Percentiles rank a stretch among this genome's conserved stretches.
Evolutionary conservation across 2,797 vertebrate species (phyloP).

Genomic region (Sebastes hubbsi): DNA sequence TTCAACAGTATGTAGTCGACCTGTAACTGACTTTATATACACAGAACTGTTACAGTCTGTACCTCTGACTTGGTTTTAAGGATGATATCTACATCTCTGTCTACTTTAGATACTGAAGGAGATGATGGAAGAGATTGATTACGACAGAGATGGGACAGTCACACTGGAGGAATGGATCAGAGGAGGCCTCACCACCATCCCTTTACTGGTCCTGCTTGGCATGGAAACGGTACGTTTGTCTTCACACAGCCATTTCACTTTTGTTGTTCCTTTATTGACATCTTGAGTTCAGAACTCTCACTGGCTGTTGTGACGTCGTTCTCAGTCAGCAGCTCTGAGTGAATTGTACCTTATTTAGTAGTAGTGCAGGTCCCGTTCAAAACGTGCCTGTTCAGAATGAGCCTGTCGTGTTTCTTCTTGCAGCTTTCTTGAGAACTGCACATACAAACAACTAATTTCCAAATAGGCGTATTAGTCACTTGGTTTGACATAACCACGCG

Average conservation of each 20-base stretch:
- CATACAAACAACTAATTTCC: too few relatives aligned
- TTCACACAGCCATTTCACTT: background rate
- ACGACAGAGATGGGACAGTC: slow-evolving; percentile 89
- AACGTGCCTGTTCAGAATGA: too few relatives aligned
- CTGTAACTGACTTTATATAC: background rate
- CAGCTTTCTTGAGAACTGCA: too few relatives aligned
- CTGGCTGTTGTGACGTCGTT: background rate
- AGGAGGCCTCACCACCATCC: slow-evolving; percentile 95
- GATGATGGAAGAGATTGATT: slow-evolving; percentile 96
- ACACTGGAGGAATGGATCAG: slow-evolving; percentile 95
- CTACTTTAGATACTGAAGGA: slow-evolving; percentile 89
- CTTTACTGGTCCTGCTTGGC: slow-evolving; percentile 91
- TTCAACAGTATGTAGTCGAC: background rate
- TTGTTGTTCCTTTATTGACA: background rate
- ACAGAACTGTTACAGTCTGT: background rate
- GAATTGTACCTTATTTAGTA: background rate
- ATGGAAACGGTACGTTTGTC: slow-evolving; percentile 89
- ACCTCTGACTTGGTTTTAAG: background rate
- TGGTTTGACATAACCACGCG: too few relatives aligned
- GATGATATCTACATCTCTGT: background rate
- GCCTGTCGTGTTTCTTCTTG: too few relatives aligned
- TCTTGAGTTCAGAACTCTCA: background rate
- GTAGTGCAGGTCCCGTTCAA: too few relatives aligned
- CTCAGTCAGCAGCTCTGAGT: background rate
- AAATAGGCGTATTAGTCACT: too few relatives aligned